Conservation (phyloP, 2,113 vertebrate species). For the Oreochromis tanganicae region DNA sequence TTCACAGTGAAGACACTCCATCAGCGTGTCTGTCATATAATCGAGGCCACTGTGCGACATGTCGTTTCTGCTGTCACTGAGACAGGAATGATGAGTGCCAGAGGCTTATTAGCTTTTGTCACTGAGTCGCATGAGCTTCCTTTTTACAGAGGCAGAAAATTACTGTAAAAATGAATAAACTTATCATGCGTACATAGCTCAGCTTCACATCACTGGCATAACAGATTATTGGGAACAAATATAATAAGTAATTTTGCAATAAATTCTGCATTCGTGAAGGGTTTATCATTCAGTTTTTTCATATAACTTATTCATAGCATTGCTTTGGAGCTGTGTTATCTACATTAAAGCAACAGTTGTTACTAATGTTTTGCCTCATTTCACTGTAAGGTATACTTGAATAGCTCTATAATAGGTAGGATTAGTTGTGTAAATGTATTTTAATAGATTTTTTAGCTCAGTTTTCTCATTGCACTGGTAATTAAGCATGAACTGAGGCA, state of each 20-base stretch:
- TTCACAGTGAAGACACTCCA: background rate
- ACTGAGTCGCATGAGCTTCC: background rate
- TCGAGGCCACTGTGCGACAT: conserved; percentile 5
- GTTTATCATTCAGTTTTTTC: background rate
- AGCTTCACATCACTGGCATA: background rate
- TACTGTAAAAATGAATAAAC: background rate
- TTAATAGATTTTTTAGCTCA: background rate
- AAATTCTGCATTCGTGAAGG: background rate
- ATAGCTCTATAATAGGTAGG: background rate
- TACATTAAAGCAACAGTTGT: background rate
- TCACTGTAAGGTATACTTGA: background rate
- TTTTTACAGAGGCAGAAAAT: background rate
- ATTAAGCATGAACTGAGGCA: background rate
- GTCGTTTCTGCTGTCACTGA: background rate
- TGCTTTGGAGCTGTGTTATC: background rate
- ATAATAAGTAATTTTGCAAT: background rate
- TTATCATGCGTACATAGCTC: background rate
- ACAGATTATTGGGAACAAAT: background rate
- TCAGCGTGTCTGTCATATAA: conserved; percentile 23
- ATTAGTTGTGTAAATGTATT: background rate
- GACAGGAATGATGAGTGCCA: background rate
- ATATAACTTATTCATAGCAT: background rate
- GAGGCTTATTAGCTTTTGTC: background rate
- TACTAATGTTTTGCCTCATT: background rate
- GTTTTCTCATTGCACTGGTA: background rate